Base-by-base conservation (phyloP, 2,113 vertebrate genomes). In the Podocnemis expansa region DNA sequence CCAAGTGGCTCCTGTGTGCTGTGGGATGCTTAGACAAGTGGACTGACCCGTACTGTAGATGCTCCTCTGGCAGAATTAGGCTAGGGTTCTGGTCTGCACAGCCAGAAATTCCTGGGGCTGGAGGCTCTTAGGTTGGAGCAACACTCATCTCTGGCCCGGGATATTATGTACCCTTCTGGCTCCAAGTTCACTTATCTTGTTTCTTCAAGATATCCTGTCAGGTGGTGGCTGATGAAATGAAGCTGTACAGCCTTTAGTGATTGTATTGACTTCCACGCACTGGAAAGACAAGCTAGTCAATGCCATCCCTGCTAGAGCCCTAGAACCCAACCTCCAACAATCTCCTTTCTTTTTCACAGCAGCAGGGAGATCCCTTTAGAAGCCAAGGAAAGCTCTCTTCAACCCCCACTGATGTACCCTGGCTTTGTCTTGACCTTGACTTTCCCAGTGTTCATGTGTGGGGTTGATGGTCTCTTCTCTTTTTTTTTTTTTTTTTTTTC, bases 101-200 rank as follows among this genome's bases (percentile, higher is more conserved):
- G 63, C 17, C 21, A 21, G 63, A 70, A 70, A 38, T 38, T 8
- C 34, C 38, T n/a, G 63, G n/a, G 63, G 2, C 94, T 90, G 95
- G 92, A 96, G 95, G 93, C 96, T 96, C 91, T 10, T 91, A 91
- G 84, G 84, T 95, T 95, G 89, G 92, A 90, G 86, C 78, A 80
- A 58, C 76, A 41, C 0, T 79, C 81, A 73, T 94, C 41, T 86
- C 87, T 80, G 82, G 75, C 90, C 91, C 81, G 51, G 67, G 86
- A 75, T 88, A 89, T 95, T 94, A 86, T 88, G 94, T 94, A 86
- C 24, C 92, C 19, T 34, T 70, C 93, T 85, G 85, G 54, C 90
- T 84, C 86, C 88, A 84, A 78, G 90, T 96, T 60, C 78, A 83
- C 78, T 84, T 78, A 88, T 78, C 81, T 91, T 85, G 88, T 83